Conservation (phyloP, 2,888 invertebrate genomes). For the Timema podura region DNA sequence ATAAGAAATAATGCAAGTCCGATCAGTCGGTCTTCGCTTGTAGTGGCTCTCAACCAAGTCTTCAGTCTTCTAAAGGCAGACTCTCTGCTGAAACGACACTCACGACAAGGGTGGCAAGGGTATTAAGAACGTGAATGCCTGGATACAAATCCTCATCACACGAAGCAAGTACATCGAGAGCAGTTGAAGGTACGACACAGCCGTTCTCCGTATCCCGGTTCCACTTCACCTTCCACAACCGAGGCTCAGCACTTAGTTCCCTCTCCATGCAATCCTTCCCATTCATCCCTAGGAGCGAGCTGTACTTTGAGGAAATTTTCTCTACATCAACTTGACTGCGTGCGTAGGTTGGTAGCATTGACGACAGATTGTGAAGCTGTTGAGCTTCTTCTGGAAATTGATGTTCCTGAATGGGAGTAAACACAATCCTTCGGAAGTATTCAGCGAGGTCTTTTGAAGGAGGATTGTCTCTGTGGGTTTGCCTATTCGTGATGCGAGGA, state of each 20-base stretch:
- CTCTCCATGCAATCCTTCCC: slow-evolving; percentile 1
- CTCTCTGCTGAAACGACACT: too few relatives aligned
- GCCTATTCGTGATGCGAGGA: background rate
- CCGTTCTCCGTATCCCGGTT: background rate
- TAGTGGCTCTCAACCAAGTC: too few relatives aligned
- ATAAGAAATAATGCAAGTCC: too few relatives aligned
- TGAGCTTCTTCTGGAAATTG: background rate
- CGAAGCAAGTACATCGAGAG: background rate
- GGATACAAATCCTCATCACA: too few relatives aligned
- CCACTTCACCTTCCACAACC: background rate
- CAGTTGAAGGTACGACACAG: too few relatives aligned
- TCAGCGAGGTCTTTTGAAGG: slow-evolving; percentile 9
- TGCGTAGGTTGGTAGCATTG: background rate
- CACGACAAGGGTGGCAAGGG: too few relatives aligned
- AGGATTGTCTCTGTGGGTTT: too few relatives aligned
- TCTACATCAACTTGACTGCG: background rate
- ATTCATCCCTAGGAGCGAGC: background rate
- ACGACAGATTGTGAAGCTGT: background rate
- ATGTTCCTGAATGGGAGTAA: slow-evolving; percentile 18
- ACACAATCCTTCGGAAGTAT: slow-evolving; percentile 9
- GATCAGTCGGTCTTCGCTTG: too few relatives aligned
- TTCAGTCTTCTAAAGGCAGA: too few relatives aligned
- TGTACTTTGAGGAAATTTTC: background rate
- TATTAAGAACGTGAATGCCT: too few relatives aligned
- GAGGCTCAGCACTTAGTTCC: background rate